A percentile compares a stretch with the other conserved stretches of the same genome.
These are phyloP conservation scores for Seriola rivoliana DNA, from an alignment of 2,113 vertebrate species.

Conservation along the genomic window DNA sequence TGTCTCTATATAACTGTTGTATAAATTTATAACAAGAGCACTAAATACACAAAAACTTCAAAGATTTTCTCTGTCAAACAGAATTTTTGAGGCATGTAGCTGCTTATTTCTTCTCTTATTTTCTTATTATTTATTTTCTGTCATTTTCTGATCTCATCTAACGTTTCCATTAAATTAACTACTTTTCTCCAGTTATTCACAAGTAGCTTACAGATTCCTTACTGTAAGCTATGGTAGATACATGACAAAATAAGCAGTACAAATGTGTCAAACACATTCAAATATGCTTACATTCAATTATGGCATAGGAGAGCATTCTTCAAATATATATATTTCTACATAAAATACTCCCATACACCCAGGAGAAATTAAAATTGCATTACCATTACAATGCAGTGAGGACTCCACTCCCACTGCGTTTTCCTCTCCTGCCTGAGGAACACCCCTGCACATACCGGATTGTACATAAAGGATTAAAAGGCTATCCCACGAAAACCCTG, in stretches of 20 bases:
- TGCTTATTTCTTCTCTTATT: background rate
- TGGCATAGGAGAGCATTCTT: background rate
- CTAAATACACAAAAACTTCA: background rate
- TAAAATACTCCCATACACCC: slow-evolving; percentile 26
- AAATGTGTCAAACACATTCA: slow-evolving; percentile 1
- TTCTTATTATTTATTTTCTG: background rate
- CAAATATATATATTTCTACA: slow-evolving; percentile 22
- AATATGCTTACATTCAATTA: background rate
- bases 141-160: slow-evolving; percentile 1
- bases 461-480: slow-evolving; percentile 75
- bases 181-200: background rate
- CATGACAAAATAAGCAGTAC: background rate
- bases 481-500: slow-evolving; percentile 69
- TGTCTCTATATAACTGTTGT: background rate
- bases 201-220: background rate
- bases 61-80: slow-evolving; percentile 7
- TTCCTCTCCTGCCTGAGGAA: slow-evolving; percentile 60
- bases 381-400: slow-evolving; percentile 61
- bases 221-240: background rate
- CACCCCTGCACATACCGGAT: slow-evolving; percentile 66
- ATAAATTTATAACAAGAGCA: background rate
- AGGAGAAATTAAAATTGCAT: slow-evolving; percentile 35
- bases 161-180: background rate
- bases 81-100: background rate
- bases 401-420: slow-evolving; percentile 57